phyloP scores from a whole-genome alignment of 2,113 vertebrate species.

The Ciconia stormi region DNA sequence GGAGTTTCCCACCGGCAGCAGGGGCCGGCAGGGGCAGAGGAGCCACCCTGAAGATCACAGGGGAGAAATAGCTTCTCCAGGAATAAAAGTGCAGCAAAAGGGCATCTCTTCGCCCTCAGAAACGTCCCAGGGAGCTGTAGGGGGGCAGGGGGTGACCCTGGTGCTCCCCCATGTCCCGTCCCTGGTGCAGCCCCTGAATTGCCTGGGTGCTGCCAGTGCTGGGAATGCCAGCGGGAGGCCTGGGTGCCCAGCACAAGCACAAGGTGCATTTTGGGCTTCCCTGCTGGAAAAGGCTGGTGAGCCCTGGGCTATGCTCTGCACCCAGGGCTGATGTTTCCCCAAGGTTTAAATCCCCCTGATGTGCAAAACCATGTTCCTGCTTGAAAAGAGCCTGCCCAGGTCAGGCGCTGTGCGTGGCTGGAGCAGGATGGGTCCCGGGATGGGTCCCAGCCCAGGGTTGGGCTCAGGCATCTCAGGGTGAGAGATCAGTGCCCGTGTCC shows the following conservation, averaged over 20 bases:
- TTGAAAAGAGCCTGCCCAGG: background rate
- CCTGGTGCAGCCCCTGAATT: too few relatives aligned
- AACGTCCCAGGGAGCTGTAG: background rate
- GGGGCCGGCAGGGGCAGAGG: too few relatives aligned
- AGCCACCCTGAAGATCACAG: background rate
- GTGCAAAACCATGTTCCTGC: background rate
- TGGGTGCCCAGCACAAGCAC: background rate
- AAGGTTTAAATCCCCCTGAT: background rate
- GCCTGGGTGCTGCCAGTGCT: background rate
- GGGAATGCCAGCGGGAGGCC: background rate
- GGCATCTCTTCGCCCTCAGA: background rate
- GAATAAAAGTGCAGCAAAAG: background rate
- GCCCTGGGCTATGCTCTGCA: background rate
- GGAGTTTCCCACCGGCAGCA: background rate
- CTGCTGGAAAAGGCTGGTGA: background rate
- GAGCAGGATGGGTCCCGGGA: background rate
- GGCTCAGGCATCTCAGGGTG: background rate
- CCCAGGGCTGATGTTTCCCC: background rate
- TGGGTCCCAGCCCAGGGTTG: background rate
- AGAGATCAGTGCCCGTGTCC: background rate
- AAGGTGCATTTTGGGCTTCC: background rate
- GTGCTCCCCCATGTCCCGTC: background rate
- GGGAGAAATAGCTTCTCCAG: background rate
- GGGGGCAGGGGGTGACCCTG: background rate
- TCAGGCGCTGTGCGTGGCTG: fast-evolving